Evolutionary conservation across 2,797 vertebrate species (phyloP), one percentile per base, ranked within the genome.

Genomic region (Melanotaenia maccullochi): DNA sequence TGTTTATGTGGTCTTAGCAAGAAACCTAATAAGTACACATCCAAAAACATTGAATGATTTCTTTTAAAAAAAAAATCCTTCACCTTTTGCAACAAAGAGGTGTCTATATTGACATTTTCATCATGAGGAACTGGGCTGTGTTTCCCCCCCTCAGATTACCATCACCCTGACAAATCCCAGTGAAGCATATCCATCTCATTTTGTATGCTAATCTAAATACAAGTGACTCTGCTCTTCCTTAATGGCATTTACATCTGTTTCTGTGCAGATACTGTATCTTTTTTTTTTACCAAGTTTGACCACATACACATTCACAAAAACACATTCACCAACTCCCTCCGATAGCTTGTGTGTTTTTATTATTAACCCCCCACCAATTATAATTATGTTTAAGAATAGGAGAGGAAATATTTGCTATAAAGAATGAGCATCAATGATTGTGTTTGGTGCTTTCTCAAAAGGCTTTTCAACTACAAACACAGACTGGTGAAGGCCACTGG

Each of bases 191-290:
- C 85, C 61, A 64, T 81, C 69, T 84, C 33, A 75, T 86, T 85
- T 75, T 67, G 25, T 68, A 77, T 84, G 68, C 64, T 86, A 76
- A 90, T 90, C 71, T 83, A 73, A 81, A 81, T 62, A 66, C 68
- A 59, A 78, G 59, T 55, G 13, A 71, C 65, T 86, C 72, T 60
- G 56, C 52, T 52, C 51, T 75, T 85, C 85, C 85, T 82, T 58
- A 71, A 84, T 79, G 68, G 57, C 67, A 67, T 70, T 69, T 40
- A 57, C 70, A 32, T 75, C 68, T 85, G 65, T 78, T 79, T 84
- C 73, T 77, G 80, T 86, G 86, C 89, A 89, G 81, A 84, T 47
- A 47, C 20, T 47, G 18, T 60, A 60, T 69, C 30, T 30, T 30
- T 30, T 30, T 72, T 79, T 75, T 69, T 66, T 78, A 57, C 65